Percentiles rank a stretch among this genome's conserved stretches.
Evolutionary conservation across 2,113 vertebrate species (phyloP).

Genomic region (Melanostigma gelatinosum): DNA sequence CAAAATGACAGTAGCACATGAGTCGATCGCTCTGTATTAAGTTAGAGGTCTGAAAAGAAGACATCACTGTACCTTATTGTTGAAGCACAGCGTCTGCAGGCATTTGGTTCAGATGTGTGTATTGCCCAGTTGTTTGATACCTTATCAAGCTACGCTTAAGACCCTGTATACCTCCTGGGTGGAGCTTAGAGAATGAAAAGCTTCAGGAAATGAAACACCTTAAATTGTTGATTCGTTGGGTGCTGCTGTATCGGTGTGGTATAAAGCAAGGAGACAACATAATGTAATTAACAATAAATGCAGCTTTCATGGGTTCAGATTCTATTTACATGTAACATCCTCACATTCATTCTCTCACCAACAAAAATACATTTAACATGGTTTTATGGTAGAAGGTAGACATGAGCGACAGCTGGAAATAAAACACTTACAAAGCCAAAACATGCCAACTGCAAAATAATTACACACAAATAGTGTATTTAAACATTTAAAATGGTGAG

Average conservation of each 20-base stretch:
- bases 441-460: conserved; percentile 14
- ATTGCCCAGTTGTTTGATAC: conserved; percentile 28
- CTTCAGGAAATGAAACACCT: not conserved
- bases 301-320: conserved; percentile 64
- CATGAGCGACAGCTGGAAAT: conserved; percentile 20
- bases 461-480: conserved; percentile 34
- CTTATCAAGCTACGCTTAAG: conserved; percentile 36
- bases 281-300: conserved; percentile 49
- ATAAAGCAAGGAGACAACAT: conserved; percentile 4
- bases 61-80: conserved; percentile 49
- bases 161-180: conserved; percentile 46
- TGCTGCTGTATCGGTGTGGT: not conserved
- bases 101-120: conserved; percentile 32
- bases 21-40: not conserved
- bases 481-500: conserved; percentile 19
- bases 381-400: conserved; percentile 30
- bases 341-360: conserved; percentile 48
- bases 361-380: conserved; percentile 39
- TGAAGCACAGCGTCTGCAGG: conserved; percentile 25
- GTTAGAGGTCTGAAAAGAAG: not conserved
- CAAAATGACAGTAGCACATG: not conserved
- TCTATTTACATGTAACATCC: conserved; percentile 52
- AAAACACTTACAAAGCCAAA: conserved; percentile 36
- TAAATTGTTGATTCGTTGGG: not conserved
- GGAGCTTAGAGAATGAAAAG: conserved; percentile 39